These are phyloP conservation scores for Meiosimyza platycephala DNA, from an alignment of 2,888 invertebrate genomes.

Conservation along the genomic window DNA sequence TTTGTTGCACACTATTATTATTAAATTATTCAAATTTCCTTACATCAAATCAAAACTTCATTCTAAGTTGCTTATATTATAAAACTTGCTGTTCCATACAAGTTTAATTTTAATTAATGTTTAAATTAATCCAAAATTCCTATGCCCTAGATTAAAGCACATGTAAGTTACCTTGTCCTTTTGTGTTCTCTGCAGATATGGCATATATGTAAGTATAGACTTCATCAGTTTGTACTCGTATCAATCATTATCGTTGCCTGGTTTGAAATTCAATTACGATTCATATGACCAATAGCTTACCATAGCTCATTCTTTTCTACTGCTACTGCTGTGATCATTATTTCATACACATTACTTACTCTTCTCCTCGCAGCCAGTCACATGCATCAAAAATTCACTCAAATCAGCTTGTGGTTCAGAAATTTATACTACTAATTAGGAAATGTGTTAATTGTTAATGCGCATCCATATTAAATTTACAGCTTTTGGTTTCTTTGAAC, in stretches of 20 bases:
- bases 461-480: conserved; percentile 35
- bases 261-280: not conserved
- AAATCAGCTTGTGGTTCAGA: conserved; percentile 28
- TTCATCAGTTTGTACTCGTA: not conserved
- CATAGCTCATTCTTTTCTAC: not conserved
- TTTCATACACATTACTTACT: not conserved
- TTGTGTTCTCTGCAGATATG: not conserved
- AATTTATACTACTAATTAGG: conserved; percentile 37
- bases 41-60: not conserved
- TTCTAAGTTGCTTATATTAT: not conserved
- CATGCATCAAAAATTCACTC: not conserved
- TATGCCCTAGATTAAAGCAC: too few species aligned
- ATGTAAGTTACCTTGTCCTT: too few species aligned
- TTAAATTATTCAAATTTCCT: not conserved
- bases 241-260: not conserved
- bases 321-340: not conserved
- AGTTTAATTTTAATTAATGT: not conserved
- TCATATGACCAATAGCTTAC: not conserved
- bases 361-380: not conserved
- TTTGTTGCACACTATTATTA: too few species aligned
- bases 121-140: not conserved
- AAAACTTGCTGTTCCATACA: not conserved
- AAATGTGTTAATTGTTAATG: conserved; percentile 38
- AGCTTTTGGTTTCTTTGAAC: not conserved
- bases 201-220: not conserved